Conservation (phyloP, 2,888 invertebrate genomes). For the Drosophila pseudotalamancana region DNA sequence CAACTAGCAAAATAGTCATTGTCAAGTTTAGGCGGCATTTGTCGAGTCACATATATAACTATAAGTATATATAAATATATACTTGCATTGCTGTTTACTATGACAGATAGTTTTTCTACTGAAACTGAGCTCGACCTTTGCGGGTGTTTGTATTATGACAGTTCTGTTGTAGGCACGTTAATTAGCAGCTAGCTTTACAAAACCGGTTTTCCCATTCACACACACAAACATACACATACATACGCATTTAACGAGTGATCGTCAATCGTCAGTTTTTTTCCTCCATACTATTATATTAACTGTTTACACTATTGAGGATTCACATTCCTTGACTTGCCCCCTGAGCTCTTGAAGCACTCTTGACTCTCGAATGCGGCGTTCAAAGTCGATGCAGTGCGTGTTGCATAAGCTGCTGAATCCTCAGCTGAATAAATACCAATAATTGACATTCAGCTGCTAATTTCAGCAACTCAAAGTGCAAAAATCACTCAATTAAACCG, state of each 20-base stretch:
- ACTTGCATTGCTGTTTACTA: not conserved
- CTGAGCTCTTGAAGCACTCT: constrained; percentile 27
- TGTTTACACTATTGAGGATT: constrained; percentile 53
- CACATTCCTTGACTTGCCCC: constrained; percentile 44
- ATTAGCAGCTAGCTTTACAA: constrained; percentile 23
- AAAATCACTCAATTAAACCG: constrained; percentile 14
- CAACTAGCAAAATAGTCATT: constrained; percentile 40
- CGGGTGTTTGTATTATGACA: constrained; percentile 27
- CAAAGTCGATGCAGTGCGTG: constrained; percentile 42
- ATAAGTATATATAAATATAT: not conserved
- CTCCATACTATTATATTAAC: constrained; percentile 3
- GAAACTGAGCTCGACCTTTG: constrained; percentile 41
- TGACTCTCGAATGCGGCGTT: constrained; percentile 19
- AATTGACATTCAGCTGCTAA: constrained; percentile 49
- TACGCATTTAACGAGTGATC: constrained; percentile 24
- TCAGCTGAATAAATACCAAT: constrained; percentile 21
- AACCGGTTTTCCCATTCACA: constrained; percentile 34
- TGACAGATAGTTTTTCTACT: constrained; percentile 9
- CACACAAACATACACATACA: not conserved
- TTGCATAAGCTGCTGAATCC: constrained; percentile 26
- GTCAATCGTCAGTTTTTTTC: constrained; percentile 29
- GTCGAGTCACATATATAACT: constrained; percentile 12
- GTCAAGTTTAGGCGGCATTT: constrained; percentile 41
- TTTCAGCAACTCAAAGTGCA: constrained; percentile 57
- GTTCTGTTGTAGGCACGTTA: constrained; percentile 37